Conservation (phyloP, 2,113 vertebrate species). For the Clarias macrocephalus region DNA sequence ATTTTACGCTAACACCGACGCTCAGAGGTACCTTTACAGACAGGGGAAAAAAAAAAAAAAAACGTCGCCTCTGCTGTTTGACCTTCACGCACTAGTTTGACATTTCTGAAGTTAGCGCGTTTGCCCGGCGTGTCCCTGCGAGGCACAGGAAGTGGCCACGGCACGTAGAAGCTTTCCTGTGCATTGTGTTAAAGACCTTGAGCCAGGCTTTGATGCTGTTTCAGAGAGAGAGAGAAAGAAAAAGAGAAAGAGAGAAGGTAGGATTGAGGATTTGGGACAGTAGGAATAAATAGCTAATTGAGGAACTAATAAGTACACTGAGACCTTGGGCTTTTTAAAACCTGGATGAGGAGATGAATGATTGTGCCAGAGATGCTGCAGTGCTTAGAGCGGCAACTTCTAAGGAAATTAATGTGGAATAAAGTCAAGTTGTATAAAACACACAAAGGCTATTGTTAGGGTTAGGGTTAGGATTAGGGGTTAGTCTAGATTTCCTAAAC, state of each 20-base stretch:
- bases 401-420: background rate
- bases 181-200: slow-evolving; percentile 60
- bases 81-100: slow-evolving; percentile 16
- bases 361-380: background rate
- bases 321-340: slow-evolving; percentile 31
- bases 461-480: background rate
- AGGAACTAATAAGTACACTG: background rate
- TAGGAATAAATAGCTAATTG: slow-evolving; percentile 34
- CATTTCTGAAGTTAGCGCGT: background rate
- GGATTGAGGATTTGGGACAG: slow-evolving; percentile 7
- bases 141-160: slow-evolving; percentile 55
- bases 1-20: background rate
- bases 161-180: slow-evolving; percentile 57
- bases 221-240: background rate
- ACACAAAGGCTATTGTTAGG: background rate
- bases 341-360: slow-evolving; percentile 20
- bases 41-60: background rate
- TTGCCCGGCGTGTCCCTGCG: slow-evolving; percentile 23
- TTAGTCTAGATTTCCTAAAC: background rate
- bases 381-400: slow-evolving; percentile 12
- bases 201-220: slow-evolving; percentile 48
- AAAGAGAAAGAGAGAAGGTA: background rate
- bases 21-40: background rate
- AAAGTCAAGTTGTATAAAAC: background rate
- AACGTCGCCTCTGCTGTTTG: background rate